Conservation (phyloP, 2,113 vertebrate species). For the Otus sunia region DNA sequence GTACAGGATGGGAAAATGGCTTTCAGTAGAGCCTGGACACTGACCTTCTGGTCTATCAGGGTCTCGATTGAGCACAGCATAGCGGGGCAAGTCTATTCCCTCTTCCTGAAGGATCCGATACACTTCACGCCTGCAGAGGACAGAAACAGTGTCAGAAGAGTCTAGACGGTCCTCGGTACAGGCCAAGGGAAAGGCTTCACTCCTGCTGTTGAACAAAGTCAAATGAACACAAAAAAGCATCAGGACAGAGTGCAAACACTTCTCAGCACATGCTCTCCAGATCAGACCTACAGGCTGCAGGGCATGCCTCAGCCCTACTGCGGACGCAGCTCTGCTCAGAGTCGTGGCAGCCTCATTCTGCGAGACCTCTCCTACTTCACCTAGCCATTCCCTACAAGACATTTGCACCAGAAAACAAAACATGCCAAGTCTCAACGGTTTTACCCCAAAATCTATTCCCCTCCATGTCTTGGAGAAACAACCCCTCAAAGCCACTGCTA, state of each 20-base stretch:
- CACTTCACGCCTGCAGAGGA: constrained; percentile 87
- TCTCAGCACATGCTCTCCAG: background rate
- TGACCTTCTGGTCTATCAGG: constrained; percentile 93
- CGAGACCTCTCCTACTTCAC: background rate
- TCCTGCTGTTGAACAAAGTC: background rate
- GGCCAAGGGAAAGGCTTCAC: background rate
- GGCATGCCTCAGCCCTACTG: background rate
- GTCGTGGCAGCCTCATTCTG: background rate
- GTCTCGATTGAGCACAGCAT: constrained; percentile 94
- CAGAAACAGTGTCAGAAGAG: background rate
- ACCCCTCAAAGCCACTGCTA: background rate
- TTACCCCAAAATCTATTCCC: background rate
- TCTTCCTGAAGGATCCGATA: constrained; percentile 98
- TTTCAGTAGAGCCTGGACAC: constrained; percentile 11
- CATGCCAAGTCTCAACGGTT: background rate
- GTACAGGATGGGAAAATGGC: background rate
- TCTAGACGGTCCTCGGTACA: background rate
- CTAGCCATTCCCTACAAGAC: background rate
- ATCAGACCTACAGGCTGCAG: background rate
- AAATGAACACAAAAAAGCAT: background rate
- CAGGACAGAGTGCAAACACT: background rate
- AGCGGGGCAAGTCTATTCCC: constrained; percentile 95
- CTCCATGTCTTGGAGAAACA: background rate
- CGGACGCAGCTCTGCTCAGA: background rate
- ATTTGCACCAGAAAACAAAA: background rate